Base-by-base conservation (phyloP, 2,888 invertebrate genomes). In the Lasioglossum figueresi region DNA sequence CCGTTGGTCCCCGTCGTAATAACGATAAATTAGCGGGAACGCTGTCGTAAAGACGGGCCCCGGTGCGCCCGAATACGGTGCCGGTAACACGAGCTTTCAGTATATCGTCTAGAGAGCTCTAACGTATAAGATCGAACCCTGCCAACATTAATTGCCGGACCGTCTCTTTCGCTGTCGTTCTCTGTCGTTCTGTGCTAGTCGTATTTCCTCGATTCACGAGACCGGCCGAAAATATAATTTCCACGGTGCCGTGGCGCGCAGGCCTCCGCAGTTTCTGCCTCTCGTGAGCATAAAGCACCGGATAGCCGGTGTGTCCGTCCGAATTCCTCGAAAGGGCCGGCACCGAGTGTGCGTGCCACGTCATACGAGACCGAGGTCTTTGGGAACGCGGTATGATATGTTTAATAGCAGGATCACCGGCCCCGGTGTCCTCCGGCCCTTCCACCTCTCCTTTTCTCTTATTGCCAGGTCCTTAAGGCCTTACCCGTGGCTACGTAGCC, bases 401-500 rank as follows among this genome's bases (percentile, higher is more conserved):
- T 92, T 92, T 92, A 91, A 92, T 92, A 90, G 90, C 87, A 82
- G 89, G 85, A 90, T 89, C 88, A 87, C 80, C 82, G 83, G 63
- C 73, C 82, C n/a, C 79, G 71, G 63, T 80, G 76, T 84, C 59
- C 59, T 59, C 59, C 59, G 59, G 59, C 31, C 31, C 66, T 76
- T 52, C 56, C 40, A 68, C 81, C 52, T 86, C 79, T 73, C 74
- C 79, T 72, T 78, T 63, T 81, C 74, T 84, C 79, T 76, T 76
- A 31, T 82, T 80, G 81, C 74, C 76, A 37, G 71, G 71, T 31
- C 59, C 59, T 59, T 16, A 16, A 16, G 59, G 59, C 59, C 5
- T 31, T 59, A 31, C 59, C 59, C 59, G 59, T 16, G 6, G 59
- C n/a, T 27, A 59, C 27, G 12, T 27, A 12, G 27, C 59, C 59